Evolutionary conservation across 2,113 vertebrate species (phyloP), one percentile per base, ranked within the genome.

Genomic region (Gambusia affinis): DNA sequence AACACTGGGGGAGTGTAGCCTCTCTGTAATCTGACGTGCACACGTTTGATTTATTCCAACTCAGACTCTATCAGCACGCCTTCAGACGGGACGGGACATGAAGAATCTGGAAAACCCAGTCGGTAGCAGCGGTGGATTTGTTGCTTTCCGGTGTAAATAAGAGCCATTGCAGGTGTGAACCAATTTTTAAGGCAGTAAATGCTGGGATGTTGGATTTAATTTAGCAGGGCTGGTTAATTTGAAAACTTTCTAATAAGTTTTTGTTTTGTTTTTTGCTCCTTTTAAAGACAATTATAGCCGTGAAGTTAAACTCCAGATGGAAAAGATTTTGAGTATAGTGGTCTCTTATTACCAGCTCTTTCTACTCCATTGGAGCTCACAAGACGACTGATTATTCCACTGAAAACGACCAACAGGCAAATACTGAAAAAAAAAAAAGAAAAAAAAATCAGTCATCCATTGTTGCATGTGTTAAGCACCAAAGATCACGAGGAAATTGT

Each of bases 1-100:
- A 68, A 60, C 68, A 11, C 30, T 17, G 54, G 61, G 71, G 67
- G 39, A 77, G 67, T 60, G 22, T 61, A 8, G 76, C 85, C 75
- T 61, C 62, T 80, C 35, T 80, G 75, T 80, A 69, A 85, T 67
- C 37, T 47, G n/a, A 54, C 5, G 19, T 17, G 60, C 12, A 68
- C 8, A 17, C 28, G 8, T 84, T 85, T 81, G 86, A 89, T 89
- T 81, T 82, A 84, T 87, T 84, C 79, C 80, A 64, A 77, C 84
- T 82, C 42, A 15, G 76, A 11, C 82, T 82, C 81, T 63, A 57
- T 24, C 73, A 15, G 73, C 73, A 31, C 77, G 72, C 54, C 66
- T 76, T 80, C 84, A 85, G 68, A 64, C 37, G 12, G 67, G 71
- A 54, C 12, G 0, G 66, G 73, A 37, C 64, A 44, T 85, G 78